Evolutionary conservation across 2,113 vertebrate genomes (phyloP).

Genomic region (Microcebus tavaratra): DNA sequence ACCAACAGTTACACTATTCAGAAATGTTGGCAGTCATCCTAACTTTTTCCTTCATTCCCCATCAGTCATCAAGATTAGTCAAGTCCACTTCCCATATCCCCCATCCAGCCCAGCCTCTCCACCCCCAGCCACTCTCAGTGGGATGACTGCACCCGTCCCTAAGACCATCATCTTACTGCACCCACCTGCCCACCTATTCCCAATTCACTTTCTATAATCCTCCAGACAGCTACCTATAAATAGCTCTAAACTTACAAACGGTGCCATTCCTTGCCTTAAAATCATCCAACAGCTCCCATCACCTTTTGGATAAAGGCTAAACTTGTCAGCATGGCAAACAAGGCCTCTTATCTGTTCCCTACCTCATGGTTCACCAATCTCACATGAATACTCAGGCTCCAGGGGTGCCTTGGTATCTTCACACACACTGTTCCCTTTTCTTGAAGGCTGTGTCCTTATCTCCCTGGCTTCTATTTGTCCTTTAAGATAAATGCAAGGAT

Average conservation of each 20-base stretch:
- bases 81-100: background rate
- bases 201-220: background rate
- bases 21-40: background rate
- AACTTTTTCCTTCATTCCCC: background rate
- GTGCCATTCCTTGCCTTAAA: background rate
- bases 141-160: background rate
- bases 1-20: background rate
- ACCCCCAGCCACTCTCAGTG: background rate
- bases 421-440: background rate
- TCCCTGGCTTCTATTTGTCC: background rate
- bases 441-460: background rate
- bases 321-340: background rate
- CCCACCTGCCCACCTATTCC: background rate
- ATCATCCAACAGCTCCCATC: background rate
- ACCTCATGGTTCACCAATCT: background rate
- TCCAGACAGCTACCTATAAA: background rate
- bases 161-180: background rate
- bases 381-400: background rate
- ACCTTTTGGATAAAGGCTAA: background rate
- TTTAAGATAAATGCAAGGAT: background rate
- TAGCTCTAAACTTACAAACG: background rate
- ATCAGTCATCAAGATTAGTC: background rate
- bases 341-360: background rate
- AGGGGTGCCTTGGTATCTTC: background rate
- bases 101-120: background rate